These are phyloP conservation scores for Marasmarcha lunaedactyla DNA, from an alignment of 2,888 invertebrate genomes.

Conservation along the genomic window DNA sequence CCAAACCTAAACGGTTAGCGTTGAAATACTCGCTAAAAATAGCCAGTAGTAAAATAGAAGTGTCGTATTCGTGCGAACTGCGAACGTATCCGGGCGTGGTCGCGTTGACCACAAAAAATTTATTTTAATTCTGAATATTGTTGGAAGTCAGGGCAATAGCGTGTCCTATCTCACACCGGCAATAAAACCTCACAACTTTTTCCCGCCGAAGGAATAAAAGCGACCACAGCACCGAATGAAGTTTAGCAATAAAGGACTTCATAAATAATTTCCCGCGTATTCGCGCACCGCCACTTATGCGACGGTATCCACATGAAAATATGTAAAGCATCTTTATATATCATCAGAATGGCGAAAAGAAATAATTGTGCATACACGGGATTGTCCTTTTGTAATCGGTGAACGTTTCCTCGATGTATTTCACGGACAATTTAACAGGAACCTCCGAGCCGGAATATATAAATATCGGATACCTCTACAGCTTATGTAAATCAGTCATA, in stretches of 20 bases:
- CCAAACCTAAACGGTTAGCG: background rate
- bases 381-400: conserved; percentile 10
- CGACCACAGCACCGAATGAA: conserved; percentile 66
- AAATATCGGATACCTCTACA: conserved; percentile 27
- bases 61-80: conserved; percentile 14
- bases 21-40: conserved; percentile 20
- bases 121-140: conserved; percentile 48
- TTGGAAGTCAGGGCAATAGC: conserved; percentile 63
- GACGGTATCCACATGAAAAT: conserved; percentile 33
- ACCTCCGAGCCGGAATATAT: conserved; percentile 29
- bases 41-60: conserved; percentile 22
- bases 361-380: conserved; percentile 4
- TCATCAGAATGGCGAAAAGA: conserved; percentile 21
- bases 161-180: conserved; percentile 65
- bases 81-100: conserved; percentile 20
- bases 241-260: conserved; percentile 65
- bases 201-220: conserved; percentile 62
- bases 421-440: conserved; percentile 41
- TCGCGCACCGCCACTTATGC: conserved; percentile 52
- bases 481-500: conserved; percentile 34
- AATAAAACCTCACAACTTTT: conserved; percentile 66
- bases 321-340: conserved; percentile 24
- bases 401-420: conserved; percentile 20
- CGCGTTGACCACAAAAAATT: conserved; percentile 48
- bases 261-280: conserved; percentile 62